phyloP scores from a whole-genome alignment of 2,797 vertebrate genomes.

The Platyrinchus mystaceus region DNA sequence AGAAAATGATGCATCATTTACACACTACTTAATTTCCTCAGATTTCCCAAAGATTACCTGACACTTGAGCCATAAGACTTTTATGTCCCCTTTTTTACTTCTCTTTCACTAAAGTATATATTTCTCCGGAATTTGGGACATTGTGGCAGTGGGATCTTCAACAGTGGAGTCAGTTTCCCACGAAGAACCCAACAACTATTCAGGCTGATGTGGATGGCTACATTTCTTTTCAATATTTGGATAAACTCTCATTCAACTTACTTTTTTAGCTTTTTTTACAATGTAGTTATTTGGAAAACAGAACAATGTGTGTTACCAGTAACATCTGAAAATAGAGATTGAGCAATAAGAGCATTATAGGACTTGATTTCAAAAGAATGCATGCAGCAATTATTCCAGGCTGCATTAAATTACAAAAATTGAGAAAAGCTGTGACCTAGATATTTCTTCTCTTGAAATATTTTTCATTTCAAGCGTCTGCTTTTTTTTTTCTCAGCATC shows the following conservation, averaged over 20 bases:
- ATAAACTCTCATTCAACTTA: conserved; percentile 57
- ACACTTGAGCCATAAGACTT: neutral
- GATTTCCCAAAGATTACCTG: neutral
- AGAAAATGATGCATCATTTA: neutral
- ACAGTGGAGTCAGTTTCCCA: conserved; percentile 8
- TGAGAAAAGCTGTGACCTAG: conserved; percentile 74
- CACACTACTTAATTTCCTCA: neutral
- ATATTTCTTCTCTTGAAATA: conserved; percentile 47
- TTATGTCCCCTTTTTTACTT: neutral
- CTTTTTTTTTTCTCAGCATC: neutral
- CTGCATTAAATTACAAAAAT: conserved; percentile 73
- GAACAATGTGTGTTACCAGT: conserved; percentile 15
- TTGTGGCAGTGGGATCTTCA: neutral
- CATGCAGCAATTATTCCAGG: conserved; percentile 63
- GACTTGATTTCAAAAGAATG: conserved; percentile 67
- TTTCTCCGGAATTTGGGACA: neutral
- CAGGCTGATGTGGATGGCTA: neutral
- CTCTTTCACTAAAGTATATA: neutral
- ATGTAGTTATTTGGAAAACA: conserved; percentile 55
- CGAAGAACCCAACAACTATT: neutral
- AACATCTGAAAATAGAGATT: conserved; percentile 49
- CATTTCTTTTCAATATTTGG: conserved; percentile 43
- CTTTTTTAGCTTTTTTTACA: conserved; percentile 40
- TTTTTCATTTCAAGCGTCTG: conserved; percentile 35
- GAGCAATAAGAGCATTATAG: conserved; percentile 51